A percentile compares a stretch with the other conserved stretches of the same genome.
These are phyloP conservation scores for Ectemnius cavifrons DNA, from an alignment of 2,888 invertebrate genomes.

Conservation along the genomic window DNA sequence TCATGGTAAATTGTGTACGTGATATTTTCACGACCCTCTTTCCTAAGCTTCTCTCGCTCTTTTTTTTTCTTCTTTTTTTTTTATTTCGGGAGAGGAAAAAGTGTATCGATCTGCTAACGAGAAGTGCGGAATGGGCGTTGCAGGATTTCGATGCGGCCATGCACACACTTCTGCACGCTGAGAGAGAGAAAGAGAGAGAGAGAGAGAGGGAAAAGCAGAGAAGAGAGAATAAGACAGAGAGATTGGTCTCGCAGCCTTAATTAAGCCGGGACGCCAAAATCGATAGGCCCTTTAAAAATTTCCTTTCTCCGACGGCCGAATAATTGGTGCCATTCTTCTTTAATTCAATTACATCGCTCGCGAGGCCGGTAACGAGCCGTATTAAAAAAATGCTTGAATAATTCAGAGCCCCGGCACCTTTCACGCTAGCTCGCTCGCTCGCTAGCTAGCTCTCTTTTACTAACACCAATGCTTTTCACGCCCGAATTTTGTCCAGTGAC, in stretches of 20 bases:
- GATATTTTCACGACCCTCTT: too few relatives aligned
- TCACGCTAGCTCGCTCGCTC: background rate
- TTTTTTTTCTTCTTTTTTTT: too few relatives aligned
- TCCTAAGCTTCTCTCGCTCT: too few relatives aligned
- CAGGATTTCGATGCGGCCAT: slow-evolving; percentile 1
- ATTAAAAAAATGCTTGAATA: slow-evolving; percentile 58
- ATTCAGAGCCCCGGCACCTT: slow-evolving; percentile 49
- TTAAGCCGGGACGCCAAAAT: slow-evolving; percentile 42
- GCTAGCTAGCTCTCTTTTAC: background rate
- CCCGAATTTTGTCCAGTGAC: background rate
- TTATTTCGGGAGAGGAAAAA: slow-evolving; percentile 10
- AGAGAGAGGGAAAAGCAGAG: background rate
- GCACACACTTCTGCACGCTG: too few relatives aligned
- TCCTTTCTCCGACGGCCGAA: slow-evolving; percentile 37
- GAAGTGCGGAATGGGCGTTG: slow-evolving; percentile 2
- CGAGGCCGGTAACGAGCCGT: slow-evolving; percentile 54
- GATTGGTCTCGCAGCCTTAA: slow-evolving; percentile 27
- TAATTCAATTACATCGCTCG: slow-evolving; percentile 59
- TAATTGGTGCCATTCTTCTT: slow-evolving; percentile 61
- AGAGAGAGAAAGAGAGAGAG: too few relatives aligned
- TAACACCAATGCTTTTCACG: background rate
- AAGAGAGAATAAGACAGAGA: background rate
- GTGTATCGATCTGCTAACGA: slow-evolving; percentile 16
- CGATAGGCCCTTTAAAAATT: slow-evolving; percentile 42
- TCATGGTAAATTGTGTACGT: too few relatives aligned